Conservation (phyloP, 1,140 invertebrate genomes). For the Drosophila santomea region DNA sequence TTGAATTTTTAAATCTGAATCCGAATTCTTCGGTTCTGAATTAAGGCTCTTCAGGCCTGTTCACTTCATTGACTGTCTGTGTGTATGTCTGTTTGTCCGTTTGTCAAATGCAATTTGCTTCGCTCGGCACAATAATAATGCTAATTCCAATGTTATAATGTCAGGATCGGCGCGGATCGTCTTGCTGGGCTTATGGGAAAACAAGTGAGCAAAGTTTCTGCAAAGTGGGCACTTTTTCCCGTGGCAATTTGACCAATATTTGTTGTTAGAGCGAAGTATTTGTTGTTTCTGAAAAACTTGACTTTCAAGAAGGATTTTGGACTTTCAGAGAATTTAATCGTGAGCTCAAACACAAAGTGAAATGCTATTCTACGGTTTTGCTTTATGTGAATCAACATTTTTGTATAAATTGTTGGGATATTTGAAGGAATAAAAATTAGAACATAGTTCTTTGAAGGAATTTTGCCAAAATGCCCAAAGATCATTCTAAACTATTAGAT, state of each 20-base stretch:
- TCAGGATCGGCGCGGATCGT: conserved; percentile 23
- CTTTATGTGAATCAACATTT: too few species aligned
- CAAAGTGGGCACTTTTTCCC: conserved; percentile 9
- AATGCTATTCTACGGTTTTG: too few species aligned
- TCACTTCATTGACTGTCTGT: conserved; percentile 10
- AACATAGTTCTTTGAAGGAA: too few species aligned
- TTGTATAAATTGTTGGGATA: too few species aligned
- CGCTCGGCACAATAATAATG: conserved; percentile 23
- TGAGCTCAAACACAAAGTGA: neutral
- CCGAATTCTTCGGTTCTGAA: neutral
- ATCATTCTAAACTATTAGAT: neutral
- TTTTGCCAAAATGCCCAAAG: neutral
- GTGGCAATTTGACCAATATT: neutral
- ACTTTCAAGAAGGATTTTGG: neutral
- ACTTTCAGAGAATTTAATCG: neutral
- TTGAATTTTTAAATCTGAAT: conserved; percentile 3
- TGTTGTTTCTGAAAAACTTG: neutral
- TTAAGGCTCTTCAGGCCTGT: conserved; percentile 1
- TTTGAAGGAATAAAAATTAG: too few species aligned
- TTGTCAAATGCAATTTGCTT: conserved; percentile 39
- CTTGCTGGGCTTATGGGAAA: conserved; percentile 22
- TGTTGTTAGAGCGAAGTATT: conserved; percentile 5
- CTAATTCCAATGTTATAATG: conserved; percentile 7
- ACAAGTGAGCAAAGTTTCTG: conserved; percentile 8
- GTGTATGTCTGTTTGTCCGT: neutral